These are phyloP conservation scores for Octodonta nipae DNA, from an alignment of 2,888 invertebrate genomes.

Conservation along the genomic window DNA sequence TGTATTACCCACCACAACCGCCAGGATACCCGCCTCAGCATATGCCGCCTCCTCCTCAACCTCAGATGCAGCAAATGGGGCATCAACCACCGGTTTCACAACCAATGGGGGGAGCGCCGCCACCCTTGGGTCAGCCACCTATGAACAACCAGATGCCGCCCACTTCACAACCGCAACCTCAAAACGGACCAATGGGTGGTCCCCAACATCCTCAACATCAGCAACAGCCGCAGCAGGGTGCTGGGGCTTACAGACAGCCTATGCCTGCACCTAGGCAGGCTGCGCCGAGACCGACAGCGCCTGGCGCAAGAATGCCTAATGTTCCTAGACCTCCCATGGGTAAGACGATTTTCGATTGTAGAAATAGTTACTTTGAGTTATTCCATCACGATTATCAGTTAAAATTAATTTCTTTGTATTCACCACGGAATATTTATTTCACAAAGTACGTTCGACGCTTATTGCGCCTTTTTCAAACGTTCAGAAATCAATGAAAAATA, in stretches of 20 bases:
- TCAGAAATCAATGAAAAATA: no score
- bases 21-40: constrained; percentile 36
- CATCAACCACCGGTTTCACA: constrained; percentile 31
- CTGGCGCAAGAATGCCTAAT: constrained; percentile 24
- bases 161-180: constrained; percentile 16
- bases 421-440: no score
- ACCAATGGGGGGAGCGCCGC: constrained; percentile 23
- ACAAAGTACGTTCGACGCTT: no score
- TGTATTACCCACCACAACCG: constrained; percentile 30
- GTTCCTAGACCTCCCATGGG: constrained; percentile 24
- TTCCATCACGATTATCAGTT: no score
- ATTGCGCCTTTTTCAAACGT: no score
- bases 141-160: constrained; percentile 14
- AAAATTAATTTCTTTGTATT: no score
- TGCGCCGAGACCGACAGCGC: constrained; percentile 21
- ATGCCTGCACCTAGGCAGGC: constrained; percentile 13
- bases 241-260: constrained; percentile 10
- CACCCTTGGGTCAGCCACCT: constrained; percentile 18
- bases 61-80: constrained; percentile 29
- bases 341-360: constrained; percentile 4
- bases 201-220: constrained; percentile 5
- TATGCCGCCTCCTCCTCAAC: constrained; percentile 25
- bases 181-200: constrained; percentile 18
- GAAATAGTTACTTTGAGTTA: no score
- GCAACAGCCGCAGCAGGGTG: constrained; percentile 12